Evolutionary conservation across 2,888 invertebrate species (phyloP), one percentile per base, ranked within the genome.

Genomic region (Caenorhabditis uteleia): DNA sequence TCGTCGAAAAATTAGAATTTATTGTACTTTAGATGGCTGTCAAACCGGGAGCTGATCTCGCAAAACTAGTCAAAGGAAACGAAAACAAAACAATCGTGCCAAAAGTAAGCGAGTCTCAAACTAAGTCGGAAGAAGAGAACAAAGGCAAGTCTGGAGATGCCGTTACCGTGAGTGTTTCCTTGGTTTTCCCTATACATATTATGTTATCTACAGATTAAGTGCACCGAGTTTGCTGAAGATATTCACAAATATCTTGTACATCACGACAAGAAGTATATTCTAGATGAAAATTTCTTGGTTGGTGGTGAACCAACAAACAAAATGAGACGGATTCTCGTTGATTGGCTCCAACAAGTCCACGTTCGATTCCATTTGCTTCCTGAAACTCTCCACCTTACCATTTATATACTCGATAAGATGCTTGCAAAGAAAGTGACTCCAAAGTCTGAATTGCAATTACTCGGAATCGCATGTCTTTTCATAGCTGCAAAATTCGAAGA

Each of bases 401-500:
- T 95, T 50, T 89, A 90, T 71, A 90, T 93, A 18, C 88, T 95
- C 76, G 97, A 97, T 86, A 88, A 92, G 82, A 95, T 91, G 86
- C 87, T 95, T 72, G 90, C 91, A 88, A 90, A 89, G 77, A 66
- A 64, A 42, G 46, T 46, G 12, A 55, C 70, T 6, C 47, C 50
- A 4, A 75, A 74, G 55, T 25, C 53, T 2, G 70, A 74, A 8
- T 68, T 75, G 18, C 75, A 75, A 33, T 57, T 75, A 12, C 67
- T 72, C 25, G 72, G 69, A n/a, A 55, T 67, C 39, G 43, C 69
- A 8, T 49, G 88, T 89, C 69, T 89, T 88, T 69, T 88, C 89
- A 74, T 87, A 50, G 94, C 95, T 0, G 89, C 90, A 80, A 97
- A 97, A 84, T 95, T 92, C 81, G 95, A 97, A 85, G 97, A 97